Evolutionary conservation across 1,140 invertebrate genomes (phyloP), one percentile per base, ranked within the genome.

Genomic region (Xylocopa sonorina): DNA sequence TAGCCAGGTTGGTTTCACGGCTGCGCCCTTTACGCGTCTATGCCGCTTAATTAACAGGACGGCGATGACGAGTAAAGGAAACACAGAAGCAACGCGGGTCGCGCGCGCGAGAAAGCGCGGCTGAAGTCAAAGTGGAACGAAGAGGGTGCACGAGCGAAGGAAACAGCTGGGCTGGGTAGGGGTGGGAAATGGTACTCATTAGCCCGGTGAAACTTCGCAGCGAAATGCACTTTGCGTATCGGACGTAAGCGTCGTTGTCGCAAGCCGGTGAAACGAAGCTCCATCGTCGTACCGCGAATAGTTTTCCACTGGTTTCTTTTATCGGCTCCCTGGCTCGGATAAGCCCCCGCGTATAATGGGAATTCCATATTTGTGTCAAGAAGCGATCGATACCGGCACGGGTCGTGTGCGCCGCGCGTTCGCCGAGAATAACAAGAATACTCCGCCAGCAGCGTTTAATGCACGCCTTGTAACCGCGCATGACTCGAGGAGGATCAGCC

Each of bases 321-420:
- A 41, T 41, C 12, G n/a, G 2, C 16, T 24, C 48, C 12, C 6
- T 6, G 29, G 21, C 12, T n/a, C 9, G 6, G 14, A 32, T 48
- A 32, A 1, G 32, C 2, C 3, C 21, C 12, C 3, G 3, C 3
- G 21, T 21, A 34, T 34, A 53, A 68, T 68, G 66, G 48, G 21
- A 68, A 53, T 69, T 53, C 50, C 34, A 38, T 55, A 69, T 41
- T 69, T 69, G 50, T 69, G 67, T 53, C 67, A 68, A 68, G 66
- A 68, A 51, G 18, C 21, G 50, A 69, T 69, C 50, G 67, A 69
- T 69, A 69, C 14, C 51, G 1, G 2, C 29, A 32, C 16, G 63
- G 14, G 4, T 60, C 32, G 21, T 34, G 10, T 10, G n/a, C n/a
- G n/a, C n/a, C n/a, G n/a, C 18, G 27, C 12, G 18, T 48, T 34